These are phyloP conservation scores for Geodia barretti DNA, from an alignment of 37 sponge, comb jelly and placozoan species.

Conservation along the genomic window DNA sequence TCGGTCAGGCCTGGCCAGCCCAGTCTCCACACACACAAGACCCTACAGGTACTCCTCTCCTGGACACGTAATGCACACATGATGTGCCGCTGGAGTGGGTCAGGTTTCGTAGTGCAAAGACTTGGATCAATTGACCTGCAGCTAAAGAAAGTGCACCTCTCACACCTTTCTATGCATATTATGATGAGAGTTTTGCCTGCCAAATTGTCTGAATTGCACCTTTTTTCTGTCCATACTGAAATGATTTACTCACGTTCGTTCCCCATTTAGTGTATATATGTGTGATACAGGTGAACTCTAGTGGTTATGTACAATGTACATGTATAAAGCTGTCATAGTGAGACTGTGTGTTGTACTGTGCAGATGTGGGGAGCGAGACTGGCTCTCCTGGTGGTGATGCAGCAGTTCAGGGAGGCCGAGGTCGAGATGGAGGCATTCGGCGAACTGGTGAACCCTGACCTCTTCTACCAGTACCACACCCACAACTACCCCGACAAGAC, in stretches of 20 bases:
- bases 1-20: constrained; percentile 72
- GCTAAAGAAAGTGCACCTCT: not conserved
- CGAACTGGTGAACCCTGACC: constrained; percentile 81
- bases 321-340: not conserved
- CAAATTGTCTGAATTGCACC: no score
- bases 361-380: constrained; percentile 90
- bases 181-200: no score
- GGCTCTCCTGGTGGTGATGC: constrained; percentile 61
- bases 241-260: no score
- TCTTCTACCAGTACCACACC: constrained; percentile 90
- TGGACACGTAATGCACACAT: not conserved
- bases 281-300: not conserved
- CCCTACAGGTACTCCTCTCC: constrained; percentile 39
- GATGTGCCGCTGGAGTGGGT: not conserved
- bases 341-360: not conserved
- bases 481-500: constrained; percentile 65
- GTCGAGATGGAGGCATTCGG: constrained; percentile 78
- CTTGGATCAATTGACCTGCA: not conserved
- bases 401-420: constrained; percentile 60
- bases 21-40: constrained; percentile 79
- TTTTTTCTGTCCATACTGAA: no score
- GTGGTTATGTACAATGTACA: not conserved
- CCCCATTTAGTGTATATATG: no score
- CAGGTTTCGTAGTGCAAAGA: not conserved
- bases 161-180: no score